Evolutionary conservation across 2,888 invertebrate species (phyloP), one percentile per base, ranked within the genome.

Genomic region (Ochropleura plecta): DNA sequence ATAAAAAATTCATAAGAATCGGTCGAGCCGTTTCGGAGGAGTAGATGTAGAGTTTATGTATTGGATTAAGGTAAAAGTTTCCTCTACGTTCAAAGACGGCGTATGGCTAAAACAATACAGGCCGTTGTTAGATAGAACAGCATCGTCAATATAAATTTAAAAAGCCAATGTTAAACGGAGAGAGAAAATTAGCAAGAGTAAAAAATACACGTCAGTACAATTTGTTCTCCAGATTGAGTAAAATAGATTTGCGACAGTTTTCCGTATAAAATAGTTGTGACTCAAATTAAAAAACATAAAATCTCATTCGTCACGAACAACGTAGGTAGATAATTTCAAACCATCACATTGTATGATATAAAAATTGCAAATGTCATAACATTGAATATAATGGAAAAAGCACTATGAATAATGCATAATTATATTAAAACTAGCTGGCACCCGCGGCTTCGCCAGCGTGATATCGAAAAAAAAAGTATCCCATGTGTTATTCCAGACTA

Each of bases 321-420:
- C 76, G 87, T 83, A 76, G 76, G 66, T 16, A 71, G 75, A 71
- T 12, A 75, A 68, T 78, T 76, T 83, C 70, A 72, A 69, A 76
- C 57, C 16, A 40, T 66, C 53, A 71, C 53, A 60, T 53, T 60
- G 64, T 63, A 60, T 64, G 71, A 64, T 67, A 78, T 76, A 73
- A 85, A 86, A 83, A 81, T 73, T 59, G 30, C 14, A 30, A 57
- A 73, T 73, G 81, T 85, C 83, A 85, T 81, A 87, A 86, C 79
- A 85, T 78, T 81, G 40, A 30, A 65, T 10, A 53, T 40, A 60
- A 14, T 65, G 65, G 53, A n/a, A 79, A 79, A 62, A 64, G 20
- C 68, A 55, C n/a, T 70, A 49, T 73, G 30, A 81, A 53, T 48
- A 57, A 62, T 63, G 42, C 49, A 69, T 76, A 14, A 44, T 44